Evolutionary conservation across 2,797 vertebrate genomes (phyloP).

Genomic region (Sarcoramphus papa): DNA sequence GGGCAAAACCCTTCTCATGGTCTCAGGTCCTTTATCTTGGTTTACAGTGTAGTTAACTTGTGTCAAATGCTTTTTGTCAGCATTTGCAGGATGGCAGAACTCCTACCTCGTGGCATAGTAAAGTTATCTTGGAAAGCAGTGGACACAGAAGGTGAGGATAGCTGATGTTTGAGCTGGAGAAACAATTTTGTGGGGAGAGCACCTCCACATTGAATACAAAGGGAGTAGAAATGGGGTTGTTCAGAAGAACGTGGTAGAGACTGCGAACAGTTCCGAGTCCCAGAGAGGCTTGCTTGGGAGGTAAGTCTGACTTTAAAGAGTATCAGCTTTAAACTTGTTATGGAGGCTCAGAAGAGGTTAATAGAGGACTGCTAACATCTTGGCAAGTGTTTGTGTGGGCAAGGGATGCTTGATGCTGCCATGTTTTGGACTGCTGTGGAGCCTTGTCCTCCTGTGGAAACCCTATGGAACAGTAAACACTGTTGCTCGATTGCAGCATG

Average conservation of each 20-base stretch:
- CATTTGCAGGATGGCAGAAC: background rate
- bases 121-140: background rate
- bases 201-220: rapidly evolving
- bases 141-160: background rate
- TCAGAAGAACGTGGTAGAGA: background rate
- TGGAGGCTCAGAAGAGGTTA: background rate
- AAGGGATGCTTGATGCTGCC: background rate
- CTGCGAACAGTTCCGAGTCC: background rate
- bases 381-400: background rate
- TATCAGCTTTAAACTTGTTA: background rate
- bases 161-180: background rate
- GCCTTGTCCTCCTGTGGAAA: background rate
- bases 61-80: background rate
- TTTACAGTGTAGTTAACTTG: background rate
- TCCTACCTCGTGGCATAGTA: background rate
- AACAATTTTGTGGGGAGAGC: background rate
- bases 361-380: background rate
- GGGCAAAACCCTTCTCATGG: background rate
- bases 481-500: no score
- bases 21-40: rapidly evolving
- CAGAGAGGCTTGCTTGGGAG: background rate
- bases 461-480: background rate
- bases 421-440: background rate
- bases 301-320: background rate
- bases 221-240: background rate